phyloP scores from a whole-genome alignment of 1,140 invertebrate species.

The Chironomus striatipennis region DNA sequence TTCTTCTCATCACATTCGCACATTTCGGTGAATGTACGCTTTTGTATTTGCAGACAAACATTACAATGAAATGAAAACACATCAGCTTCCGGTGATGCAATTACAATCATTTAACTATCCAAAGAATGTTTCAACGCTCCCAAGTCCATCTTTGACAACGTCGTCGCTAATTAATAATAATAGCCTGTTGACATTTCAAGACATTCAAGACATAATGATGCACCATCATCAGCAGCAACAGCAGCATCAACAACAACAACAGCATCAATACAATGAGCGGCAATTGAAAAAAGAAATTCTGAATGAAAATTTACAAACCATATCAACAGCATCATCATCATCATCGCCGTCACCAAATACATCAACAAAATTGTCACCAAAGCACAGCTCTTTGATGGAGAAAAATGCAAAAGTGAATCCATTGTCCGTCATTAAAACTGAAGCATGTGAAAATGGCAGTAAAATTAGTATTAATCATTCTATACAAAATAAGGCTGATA shows the following conservation, averaged over 20 bases:
- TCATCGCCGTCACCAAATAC: constrained; percentile 10
- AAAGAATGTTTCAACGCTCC: constrained; percentile 14
- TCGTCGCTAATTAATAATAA: constrained; percentile 24
- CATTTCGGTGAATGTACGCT: too few relatives aligned
- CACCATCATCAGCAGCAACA: neutral
- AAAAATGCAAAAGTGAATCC: neutral
- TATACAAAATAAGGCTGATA: neutral
- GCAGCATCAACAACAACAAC: neutral
- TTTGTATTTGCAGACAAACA: neutral
- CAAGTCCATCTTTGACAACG: constrained; percentile 20
- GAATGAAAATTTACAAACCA: constrained; percentile 17
- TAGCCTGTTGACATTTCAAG: constrained; percentile 20
- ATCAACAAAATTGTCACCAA: constrained; percentile 2
- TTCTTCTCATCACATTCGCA: neutral
- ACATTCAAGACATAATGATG: constrained; percentile 23
- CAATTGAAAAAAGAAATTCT: neutral
- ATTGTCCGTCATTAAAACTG: neutral
- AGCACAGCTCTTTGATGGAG: neutral
- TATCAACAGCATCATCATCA: constrained; percentile 6
- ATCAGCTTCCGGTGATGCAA: constrained; percentile 22
- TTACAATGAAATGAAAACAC: constrained; percentile 15
- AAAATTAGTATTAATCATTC: constrained; percentile 8
- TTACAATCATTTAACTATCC: constrained; percentile 20
- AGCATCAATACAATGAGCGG: neutral
- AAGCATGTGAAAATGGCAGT: neutral